These are phyloP conservation scores for Heterodera filipjevi DNA, from an alignment of 2,888 invertebrate genomes.

Conservation along the genomic window DNA sequence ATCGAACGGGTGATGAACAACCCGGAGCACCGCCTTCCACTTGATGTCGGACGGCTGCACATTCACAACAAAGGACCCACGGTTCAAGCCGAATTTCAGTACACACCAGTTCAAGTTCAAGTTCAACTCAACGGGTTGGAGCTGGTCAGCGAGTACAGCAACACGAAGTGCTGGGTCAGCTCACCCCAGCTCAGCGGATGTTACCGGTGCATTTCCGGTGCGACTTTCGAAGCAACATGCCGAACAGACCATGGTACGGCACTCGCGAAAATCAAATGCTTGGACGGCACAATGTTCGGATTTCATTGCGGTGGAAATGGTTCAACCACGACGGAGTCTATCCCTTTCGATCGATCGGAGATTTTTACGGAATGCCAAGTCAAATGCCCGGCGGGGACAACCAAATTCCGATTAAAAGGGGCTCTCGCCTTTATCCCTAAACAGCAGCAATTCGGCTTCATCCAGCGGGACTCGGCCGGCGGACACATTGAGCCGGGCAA, in stretches of 20 bases:
- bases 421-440: not conserved
- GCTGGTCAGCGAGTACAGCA: constrained; percentile 2
- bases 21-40: not conserved
- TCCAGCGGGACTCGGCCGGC: not conserved
- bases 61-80: not conserved
- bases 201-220: constrained; percentile 7
- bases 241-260: not conserved
- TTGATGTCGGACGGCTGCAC: constrained; percentile 1
- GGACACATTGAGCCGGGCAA: not conserved
- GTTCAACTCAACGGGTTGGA: constrained; percentile 2
- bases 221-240: not conserved
- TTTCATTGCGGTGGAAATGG: not conserved
- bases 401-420: not conserved
- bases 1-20: not conserved
- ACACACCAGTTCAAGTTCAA: constrained; percentile 4
- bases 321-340: not conserved
- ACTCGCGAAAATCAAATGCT: not conserved
- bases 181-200: not conserved
- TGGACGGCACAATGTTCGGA: not conserved
- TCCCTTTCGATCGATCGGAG: constrained; percentile 9
- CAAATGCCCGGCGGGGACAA: constrained; percentile 14
- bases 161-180: not conserved
- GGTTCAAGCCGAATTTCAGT: not conserved
- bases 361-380: not conserved
- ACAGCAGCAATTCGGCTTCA: not conserved